Evolutionary conservation across 1,140 invertebrate genomes (phyloP).

Genomic region (Eubasilissa regina): DNA sequence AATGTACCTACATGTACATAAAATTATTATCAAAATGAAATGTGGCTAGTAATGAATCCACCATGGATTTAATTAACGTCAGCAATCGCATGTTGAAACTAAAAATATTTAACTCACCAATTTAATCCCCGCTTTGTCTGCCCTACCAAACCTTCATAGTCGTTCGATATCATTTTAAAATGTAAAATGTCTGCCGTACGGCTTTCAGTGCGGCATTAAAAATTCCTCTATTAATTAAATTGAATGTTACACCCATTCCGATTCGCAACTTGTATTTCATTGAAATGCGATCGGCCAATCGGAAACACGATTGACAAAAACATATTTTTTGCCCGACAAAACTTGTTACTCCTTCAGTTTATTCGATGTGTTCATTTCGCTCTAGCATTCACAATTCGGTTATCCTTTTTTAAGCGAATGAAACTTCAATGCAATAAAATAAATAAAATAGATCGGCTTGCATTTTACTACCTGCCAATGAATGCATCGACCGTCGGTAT

Average conservation of each 20-base stretch:
- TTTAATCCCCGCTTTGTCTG: background rate
- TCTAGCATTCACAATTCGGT: slow-evolving; percentile 33
- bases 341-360: slow-evolving; percentile 36
- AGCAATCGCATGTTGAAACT: too few species aligned
- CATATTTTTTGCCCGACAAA: slow-evolving; percentile 49
- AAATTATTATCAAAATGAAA: background rate
- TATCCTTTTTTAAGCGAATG: slow-evolving; percentile 42
- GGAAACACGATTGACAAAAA: slow-evolving; percentile 52
- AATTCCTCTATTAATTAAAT: slow-evolving; percentile 40
- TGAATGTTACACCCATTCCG: slow-evolving; percentile 44
- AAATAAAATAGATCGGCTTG: slow-evolving; percentile 25
- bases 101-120: too few species aligned
- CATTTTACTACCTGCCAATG: background rate
- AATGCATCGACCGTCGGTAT: background rate
- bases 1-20: background rate
- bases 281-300: slow-evolving; percentile 49
- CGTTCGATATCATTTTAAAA: slow-evolving; percentile 35
- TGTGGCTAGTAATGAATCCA: too few species aligned
- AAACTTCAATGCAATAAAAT: slow-evolving; percentile 40
- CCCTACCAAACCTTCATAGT: background rate
- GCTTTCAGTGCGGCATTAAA: slow-evolving; percentile 26
- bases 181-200: slow-evolving; percentile 18
- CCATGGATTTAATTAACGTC: too few species aligned
- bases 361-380: slow-evolving; percentile 42
- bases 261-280: slow-evolving; percentile 37